These are phyloP conservation scores for Pseudobourletiella spinata DNA, from an alignment of 1,140 invertebrate species.

Conservation along the genomic window DNA sequence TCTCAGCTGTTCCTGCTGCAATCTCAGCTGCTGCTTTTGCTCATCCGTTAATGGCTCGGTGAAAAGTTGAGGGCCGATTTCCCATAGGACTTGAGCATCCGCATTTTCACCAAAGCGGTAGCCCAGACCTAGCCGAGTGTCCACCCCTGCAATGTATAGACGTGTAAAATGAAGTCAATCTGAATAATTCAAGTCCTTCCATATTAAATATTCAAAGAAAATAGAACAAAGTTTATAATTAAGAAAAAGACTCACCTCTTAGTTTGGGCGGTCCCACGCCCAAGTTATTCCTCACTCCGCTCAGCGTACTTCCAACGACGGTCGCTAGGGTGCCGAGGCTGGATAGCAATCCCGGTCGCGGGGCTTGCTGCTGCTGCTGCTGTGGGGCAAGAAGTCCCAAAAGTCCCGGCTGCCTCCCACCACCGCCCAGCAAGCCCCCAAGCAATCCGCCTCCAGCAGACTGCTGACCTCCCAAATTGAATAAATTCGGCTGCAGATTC, in stretches of 20 bases:
- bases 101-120: conserved; percentile 32
- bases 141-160: conserved; percentile 23
- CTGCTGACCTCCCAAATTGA: conserved; percentile 2
- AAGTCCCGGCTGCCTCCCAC: neutral
- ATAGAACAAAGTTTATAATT: too few relatives aligned
- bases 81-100: conserved; percentile 34
- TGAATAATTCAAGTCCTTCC: too few relatives aligned
- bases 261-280: conserved; percentile 29
- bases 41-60: conserved; percentile 29
- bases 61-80: conserved; percentile 35
- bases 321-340: conserved; percentile 23
- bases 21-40: neutral
- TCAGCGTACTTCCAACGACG: conserved; percentile 9
- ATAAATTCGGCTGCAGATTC: conserved; percentile 1
- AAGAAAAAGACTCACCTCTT: too few relatives aligned
- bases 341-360: conserved; percentile 9
- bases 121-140: conserved; percentile 33
- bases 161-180: neutral
- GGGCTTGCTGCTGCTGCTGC: neutral
- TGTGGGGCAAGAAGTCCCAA: neutral
- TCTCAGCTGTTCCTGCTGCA: conserved; percentile 1
- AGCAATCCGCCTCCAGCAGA: conserved; percentile 5
- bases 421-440: conserved; percentile 10
- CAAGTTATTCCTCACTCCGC: conserved; percentile 5
- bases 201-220: too few relatives aligned